phyloP scores from a whole-genome alignment of 2,113 vertebrate species.

The Semicossyphus pulcher region DNA sequence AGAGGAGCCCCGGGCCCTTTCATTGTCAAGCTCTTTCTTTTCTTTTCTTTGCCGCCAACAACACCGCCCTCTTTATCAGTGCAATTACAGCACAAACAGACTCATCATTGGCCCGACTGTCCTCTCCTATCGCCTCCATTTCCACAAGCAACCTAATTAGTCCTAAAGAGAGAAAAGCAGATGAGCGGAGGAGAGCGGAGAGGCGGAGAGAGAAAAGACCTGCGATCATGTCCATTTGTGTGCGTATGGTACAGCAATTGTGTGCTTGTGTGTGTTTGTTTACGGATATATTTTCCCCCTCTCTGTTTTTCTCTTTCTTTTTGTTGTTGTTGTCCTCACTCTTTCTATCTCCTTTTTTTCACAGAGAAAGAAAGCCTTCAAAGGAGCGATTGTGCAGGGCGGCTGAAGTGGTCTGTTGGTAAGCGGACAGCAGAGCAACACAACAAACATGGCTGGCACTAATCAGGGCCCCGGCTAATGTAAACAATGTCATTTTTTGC shows the following conservation, averaged over 20 bases:
- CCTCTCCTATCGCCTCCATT: slow-evolving; percentile 78
- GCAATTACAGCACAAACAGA: slow-evolving; percentile 83
- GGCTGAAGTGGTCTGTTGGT: slow-evolving; percentile 83
- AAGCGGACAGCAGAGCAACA: slow-evolving; percentile 78
- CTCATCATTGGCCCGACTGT: slow-evolving; percentile 78
- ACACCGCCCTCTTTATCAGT: slow-evolving; percentile 80
- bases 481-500: slow-evolving; percentile 88
- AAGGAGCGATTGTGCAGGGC: slow-evolving; percentile 81
- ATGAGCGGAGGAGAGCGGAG: slow-evolving; percentile 64
- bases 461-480: slow-evolving; percentile 85
- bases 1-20: slow-evolving; percentile 59
- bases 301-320: slow-evolving; percentile 61
- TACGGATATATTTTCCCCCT: slow-evolving; percentile 39
- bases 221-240: slow-evolving; percentile 73
- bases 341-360: slow-evolving; percentile 72
- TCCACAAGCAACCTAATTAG: slow-evolving; percentile 88
- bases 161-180: slow-evolving; percentile 80
- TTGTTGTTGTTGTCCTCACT: slow-evolving; percentile 71
- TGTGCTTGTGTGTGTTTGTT: slow-evolving; percentile 47
- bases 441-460: slow-evolving; percentile 84
- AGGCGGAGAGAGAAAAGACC: slow-evolving; percentile 63
- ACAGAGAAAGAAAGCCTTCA: slow-evolving; percentile 83
- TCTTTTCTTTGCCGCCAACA: slow-evolving; percentile 69
- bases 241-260: slow-evolving; percentile 64
- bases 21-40: slow-evolving; percentile 65